phyloP scores from a whole-genome alignment of 35 echinoderm and acorn worm genomes.

The Stichopus chloronotus region DNA sequence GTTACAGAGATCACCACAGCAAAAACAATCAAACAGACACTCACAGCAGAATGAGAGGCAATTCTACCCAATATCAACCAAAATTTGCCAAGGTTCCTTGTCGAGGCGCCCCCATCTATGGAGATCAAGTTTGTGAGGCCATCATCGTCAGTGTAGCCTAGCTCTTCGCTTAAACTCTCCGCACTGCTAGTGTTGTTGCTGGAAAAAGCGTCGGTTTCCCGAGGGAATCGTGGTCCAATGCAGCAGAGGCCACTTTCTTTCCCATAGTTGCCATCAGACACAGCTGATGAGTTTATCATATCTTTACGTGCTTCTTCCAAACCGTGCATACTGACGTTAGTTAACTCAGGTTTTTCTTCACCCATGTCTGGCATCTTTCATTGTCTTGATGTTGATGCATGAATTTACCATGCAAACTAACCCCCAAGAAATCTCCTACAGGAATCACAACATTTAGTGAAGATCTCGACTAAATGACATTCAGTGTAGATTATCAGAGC shows the following conservation, averaged over 20 bases:
- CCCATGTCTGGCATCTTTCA: too few species aligned
- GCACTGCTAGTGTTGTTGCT: background rate
- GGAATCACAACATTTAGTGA: too few species aligned
- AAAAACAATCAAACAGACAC: conserved; percentile 54
- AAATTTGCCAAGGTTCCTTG: background rate
- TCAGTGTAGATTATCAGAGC: too few species aligned
- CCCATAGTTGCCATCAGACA: background rate
- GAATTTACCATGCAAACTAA: too few species aligned
- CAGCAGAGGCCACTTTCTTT: background rate
- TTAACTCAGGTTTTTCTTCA: too few species aligned
- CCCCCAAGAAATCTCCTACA: too few species aligned
- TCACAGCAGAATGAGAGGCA: conserved; percentile 26
- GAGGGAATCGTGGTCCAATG: background rate
- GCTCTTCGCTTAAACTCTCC: background rate
- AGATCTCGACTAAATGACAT: too few species aligned
- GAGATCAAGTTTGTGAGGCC: background rate
- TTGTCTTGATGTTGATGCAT: too few species aligned
- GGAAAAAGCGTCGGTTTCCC: background rate
- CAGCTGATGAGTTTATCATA: too few species aligned
- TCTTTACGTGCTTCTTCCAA: too few species aligned
- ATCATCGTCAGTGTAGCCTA: background rate
- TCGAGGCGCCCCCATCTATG: background rate
- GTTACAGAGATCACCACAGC: conserved; percentile 34
- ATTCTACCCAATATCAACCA: conserved; percentile 47
- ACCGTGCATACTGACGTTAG: too few species aligned